Conservation (phyloP, 2,113 vertebrate genomes). For the Zosterops hypoxanthus region DNA sequence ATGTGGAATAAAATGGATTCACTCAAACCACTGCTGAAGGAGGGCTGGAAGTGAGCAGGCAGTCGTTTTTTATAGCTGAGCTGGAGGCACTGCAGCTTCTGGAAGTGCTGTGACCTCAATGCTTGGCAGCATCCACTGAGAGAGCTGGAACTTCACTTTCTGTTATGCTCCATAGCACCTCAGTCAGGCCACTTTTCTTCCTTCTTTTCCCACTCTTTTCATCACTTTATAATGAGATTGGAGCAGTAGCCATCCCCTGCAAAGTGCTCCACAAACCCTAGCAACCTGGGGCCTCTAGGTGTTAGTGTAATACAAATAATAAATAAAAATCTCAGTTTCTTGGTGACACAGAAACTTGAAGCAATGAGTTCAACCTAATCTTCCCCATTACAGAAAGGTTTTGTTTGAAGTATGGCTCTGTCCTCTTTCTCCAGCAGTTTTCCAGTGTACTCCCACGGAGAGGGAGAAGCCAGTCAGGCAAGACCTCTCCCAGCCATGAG, state of each 20-base stretch:
- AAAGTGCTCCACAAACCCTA: neutral
- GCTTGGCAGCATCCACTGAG: neutral
- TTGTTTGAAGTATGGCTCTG: neutral
- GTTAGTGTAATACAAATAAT: slow-evolving; percentile 40
- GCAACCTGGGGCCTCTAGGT: slow-evolving; percentile 29
- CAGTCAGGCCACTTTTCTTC: neutral
- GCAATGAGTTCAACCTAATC: neutral
- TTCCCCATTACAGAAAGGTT: fast-evolving
- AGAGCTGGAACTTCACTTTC: neutral
- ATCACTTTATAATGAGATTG: neutral
- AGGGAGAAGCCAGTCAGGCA: neutral
- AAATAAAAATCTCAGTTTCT: neutral
- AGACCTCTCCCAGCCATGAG: neutral
- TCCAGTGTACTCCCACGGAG: fast-evolving
- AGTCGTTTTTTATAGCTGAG: neutral
- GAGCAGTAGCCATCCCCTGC: neutral
- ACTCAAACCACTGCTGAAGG: neutral
- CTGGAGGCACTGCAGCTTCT: neutral
- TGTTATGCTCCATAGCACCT: neutral
- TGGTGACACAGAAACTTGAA: neutral
- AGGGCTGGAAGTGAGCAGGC: neutral
- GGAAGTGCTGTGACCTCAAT: neutral
- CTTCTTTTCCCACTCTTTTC: neutral
- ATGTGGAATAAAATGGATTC: neutral
- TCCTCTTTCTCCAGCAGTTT: neutral